Conservation (phyloP, 2,113 vertebrate genomes). For the Coracopsis vasa region DNA sequence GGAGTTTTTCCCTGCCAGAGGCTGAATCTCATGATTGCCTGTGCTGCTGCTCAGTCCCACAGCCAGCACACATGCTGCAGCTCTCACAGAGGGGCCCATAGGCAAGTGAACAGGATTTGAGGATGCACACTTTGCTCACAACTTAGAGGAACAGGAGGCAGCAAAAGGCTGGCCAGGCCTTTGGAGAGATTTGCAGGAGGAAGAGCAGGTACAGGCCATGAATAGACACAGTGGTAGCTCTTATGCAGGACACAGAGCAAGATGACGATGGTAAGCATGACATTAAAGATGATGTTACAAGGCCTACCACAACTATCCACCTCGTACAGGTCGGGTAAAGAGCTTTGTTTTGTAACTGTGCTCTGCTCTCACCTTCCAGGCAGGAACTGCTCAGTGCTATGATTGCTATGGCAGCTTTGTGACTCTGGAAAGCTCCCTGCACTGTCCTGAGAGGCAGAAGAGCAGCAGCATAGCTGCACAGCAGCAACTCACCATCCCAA, state of each 20-base stretch:
- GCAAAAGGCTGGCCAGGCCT: background rate
- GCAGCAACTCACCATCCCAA: accelerated
- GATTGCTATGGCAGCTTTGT: background rate
- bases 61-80: background rate
- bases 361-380: background rate
- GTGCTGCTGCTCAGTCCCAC: background rate
- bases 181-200: background rate
- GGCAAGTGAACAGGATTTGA: background rate
- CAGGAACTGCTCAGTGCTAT: background rate
- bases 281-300: no score
- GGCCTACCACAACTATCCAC: background rate
- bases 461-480: background rate
- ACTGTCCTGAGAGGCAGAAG: background rate
- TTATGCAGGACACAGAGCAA: background rate
- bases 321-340: accelerated
- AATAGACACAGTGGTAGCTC: background rate
- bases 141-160: background rate
- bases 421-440: background rate
- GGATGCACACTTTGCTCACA: background rate
- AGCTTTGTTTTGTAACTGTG: accelerated
- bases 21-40: background rate
- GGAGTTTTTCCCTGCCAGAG: background rate
- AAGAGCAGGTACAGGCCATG: background rate
- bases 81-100: background rate
- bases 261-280: background rate